phyloP scores from a whole-genome alignment of 2,888 invertebrate genomes.

The Molanna angustata region DNA sequence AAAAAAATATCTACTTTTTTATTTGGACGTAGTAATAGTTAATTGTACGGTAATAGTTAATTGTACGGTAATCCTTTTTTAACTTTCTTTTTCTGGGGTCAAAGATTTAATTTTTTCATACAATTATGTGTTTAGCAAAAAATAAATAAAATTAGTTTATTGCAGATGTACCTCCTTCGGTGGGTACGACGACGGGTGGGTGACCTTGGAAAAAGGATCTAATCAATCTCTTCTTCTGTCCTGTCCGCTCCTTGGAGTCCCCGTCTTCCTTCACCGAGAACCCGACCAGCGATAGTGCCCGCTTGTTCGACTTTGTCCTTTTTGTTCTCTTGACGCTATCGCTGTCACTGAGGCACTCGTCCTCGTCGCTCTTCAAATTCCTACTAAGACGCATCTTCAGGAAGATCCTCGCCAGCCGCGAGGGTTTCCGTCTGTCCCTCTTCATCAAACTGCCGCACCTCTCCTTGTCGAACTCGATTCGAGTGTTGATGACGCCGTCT shows the following conservation, averaged over 20 bases:
- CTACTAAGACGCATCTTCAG: conserved; percentile 40
- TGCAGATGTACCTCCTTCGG: conserved; percentile 51
- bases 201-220: conserved; percentile 51
- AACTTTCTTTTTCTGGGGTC: too few relatives aligned
- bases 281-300: conserved; percentile 44
- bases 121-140: not conserved
- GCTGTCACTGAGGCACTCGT: conserved; percentile 39
- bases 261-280: conserved; percentile 37
- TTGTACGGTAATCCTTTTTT: too few relatives aligned
- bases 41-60: too few relatives aligned
- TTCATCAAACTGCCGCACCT: conserved; percentile 39
- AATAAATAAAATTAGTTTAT: not conserved
- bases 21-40: too few relatives aligned
- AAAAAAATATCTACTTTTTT: too few relatives aligned
- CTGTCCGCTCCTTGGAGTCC: conserved; percentile 47
- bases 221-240: conserved; percentile 39
- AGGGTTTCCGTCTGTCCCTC: conserved; percentile 42
- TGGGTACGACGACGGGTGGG: conserved; percentile 51
- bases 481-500: conserved; percentile 29
- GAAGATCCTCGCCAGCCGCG: conserved; percentile 43
- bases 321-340: conserved; percentile 52
- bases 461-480: conserved; percentile 38
- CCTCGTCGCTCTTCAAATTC: conserved; percentile 44
- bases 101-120: too few relatives aligned
- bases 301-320: conserved; percentile 45